Percentiles rank a stretch among this genome's conserved stretches.
These are phyloP conservation scores for Tenualosa thibaudeaui DNA, from an alignment of 2,797 vertebrate species.

Conservation along the genomic window DNA sequence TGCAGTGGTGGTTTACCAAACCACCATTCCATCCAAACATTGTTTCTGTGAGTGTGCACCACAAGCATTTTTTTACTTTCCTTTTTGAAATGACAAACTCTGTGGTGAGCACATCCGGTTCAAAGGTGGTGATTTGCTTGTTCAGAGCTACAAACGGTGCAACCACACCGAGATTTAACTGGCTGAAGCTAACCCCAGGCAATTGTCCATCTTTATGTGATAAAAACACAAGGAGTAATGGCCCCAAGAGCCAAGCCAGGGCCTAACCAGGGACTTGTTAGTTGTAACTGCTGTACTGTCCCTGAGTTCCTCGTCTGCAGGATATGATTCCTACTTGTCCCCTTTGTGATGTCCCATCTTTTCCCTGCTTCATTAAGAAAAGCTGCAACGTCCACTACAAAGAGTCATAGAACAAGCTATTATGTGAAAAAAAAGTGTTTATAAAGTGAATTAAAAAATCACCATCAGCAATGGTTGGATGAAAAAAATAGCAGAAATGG, in stretches of 20 bases:
- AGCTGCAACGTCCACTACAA: neutral
- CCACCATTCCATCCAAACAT: conserved; percentile 24
- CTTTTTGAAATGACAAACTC: conserved; percentile 8
- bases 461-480: too few species aligned
- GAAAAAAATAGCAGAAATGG: conserved; percentile 27
- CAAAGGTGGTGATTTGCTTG: conserved; percentile 14
- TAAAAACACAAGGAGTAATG: neutral
- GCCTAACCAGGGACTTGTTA: neutral
- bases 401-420: neutral
- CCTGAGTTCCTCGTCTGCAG: conserved; percentile 28
- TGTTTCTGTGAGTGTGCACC: conserved; percentile 32
- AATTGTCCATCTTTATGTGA: neutral
- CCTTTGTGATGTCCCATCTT: neutral
- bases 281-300: conserved; percentile 32
- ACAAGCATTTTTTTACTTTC: conserved; percentile 11
- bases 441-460: too few species aligned
- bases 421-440: neutral
- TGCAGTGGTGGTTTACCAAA: conserved; percentile 42
- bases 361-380: too few species aligned
- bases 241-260: neutral
- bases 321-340: conserved; percentile 25
- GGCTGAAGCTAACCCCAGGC: neutral
- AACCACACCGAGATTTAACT: conserved; percentile 11
- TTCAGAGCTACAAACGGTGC: neutral
- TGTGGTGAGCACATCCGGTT: conserved; percentile 20